phyloP scores from a whole-genome alignment of 2,888 invertebrate genomes.

The Drosophila picticornis region DNA sequence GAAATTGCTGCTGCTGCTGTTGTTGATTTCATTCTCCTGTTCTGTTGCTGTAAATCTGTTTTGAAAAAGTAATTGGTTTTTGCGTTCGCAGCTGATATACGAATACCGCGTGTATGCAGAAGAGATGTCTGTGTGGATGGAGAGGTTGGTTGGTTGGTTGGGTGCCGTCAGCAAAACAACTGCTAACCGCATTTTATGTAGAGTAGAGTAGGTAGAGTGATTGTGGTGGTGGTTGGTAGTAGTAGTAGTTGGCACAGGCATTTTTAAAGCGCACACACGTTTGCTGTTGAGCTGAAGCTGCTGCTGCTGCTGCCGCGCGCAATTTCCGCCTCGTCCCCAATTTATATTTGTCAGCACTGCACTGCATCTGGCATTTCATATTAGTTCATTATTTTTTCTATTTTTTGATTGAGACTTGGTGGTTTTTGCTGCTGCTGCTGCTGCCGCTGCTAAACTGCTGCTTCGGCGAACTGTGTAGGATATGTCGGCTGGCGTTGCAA shows the following conservation, averaged over 20 bases:
- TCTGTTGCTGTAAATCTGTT: slow-evolving; percentile 72
- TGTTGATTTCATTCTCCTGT: slow-evolving; percentile 11
- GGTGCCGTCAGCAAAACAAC: slow-evolving; percentile 69
- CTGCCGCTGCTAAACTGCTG: slow-evolving; percentile 67
- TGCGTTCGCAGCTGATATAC: slow-evolving; percentile 81
- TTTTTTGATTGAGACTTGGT: slow-evolving; percentile 72
- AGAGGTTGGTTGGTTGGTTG: slow-evolving; percentile 41
- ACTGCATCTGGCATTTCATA: slow-evolving; percentile 54
- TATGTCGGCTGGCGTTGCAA: slow-evolving; percentile 53
- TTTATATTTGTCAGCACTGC: slow-evolving; percentile 54
- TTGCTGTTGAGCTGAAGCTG: slow-evolving; percentile 75
- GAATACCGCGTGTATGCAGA: slow-evolving; percentile 73
- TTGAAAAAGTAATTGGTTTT: slow-evolving; percentile 69
- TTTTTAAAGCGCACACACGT: slow-evolving; percentile 50
- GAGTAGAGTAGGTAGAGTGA: slow-evolving; percentile 66
- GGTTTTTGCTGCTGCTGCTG: slow-evolving; percentile 76
- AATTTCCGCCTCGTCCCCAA: slow-evolving; percentile 78
- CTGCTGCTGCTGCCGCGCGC: slow-evolving; percentile 74
- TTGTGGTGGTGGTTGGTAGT: slow-evolving; percentile 48
- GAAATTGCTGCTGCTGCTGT: slow-evolving; percentile 6
- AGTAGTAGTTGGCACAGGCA: slow-evolving; percentile 33
- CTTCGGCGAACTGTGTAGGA: slow-evolving; percentile 71
- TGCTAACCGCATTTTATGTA: slow-evolving; percentile 72
- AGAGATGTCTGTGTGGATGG: slow-evolving; percentile 66
- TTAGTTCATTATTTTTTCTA: slow-evolving; percentile 4